These are phyloP conservation scores for Acanthornis magna DNA, from an alignment of 2,797 vertebrate genomes.

Conservation along the genomic window DNA sequence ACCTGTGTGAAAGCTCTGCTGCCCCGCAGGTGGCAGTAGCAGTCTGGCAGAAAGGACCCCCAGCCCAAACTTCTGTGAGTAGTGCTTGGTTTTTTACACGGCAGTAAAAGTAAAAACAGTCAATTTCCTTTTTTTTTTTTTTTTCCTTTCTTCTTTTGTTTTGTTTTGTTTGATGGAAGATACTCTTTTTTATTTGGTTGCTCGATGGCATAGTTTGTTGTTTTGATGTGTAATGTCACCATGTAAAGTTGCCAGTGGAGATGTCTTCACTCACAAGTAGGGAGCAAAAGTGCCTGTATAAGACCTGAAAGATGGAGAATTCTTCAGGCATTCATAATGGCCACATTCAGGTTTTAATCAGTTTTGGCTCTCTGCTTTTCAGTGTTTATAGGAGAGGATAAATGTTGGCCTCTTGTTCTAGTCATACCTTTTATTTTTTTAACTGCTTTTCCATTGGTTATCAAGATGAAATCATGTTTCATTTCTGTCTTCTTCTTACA, in stretches of 20 bases:
- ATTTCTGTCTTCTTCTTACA: not conserved
- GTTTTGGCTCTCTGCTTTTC: not conserved
- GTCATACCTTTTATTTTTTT: not conserved
- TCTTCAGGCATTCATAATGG: not conserved
- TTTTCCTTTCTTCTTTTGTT: rapidly evolving
- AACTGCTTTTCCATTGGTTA: not conserved
- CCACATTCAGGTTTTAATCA: not conserved
- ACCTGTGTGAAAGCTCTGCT: not conserved
- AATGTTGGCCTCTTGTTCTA: not conserved
- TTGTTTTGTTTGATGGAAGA: not conserved
- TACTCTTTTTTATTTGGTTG: not conserved
- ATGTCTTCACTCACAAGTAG: not conserved
- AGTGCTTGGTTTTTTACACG: not conserved
- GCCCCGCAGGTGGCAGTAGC: conserved; percentile 15
- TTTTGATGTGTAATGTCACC: not conserved
- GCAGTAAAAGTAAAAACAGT: not conserved
- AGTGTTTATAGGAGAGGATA: not conserved
- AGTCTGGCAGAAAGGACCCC: not conserved
- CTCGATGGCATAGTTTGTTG: not conserved
- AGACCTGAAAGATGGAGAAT: not conserved
- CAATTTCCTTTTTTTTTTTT: rapidly evolving
- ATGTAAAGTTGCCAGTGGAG: not conserved
- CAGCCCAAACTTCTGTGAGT: not conserved
- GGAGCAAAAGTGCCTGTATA: not conserved
- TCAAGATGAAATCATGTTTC: not conserved